Evolutionary conservation across 2,888 invertebrate species (phyloP), one percentile per base, ranked within the genome.

Genomic region (Nasonia oneida): DNA sequence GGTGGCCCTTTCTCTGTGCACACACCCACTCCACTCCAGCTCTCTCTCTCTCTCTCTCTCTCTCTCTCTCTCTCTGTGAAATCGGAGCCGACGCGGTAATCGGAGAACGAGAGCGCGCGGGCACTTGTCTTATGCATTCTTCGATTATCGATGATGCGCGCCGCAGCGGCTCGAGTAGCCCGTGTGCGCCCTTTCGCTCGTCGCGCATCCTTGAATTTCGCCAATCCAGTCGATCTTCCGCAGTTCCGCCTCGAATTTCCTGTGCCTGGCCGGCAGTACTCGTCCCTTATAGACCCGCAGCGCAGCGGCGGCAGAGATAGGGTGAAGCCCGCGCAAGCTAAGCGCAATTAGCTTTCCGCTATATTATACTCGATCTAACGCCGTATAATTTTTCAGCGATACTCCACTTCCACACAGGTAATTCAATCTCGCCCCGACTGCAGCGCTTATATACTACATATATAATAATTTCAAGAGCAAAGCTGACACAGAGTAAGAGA

Each of bases 171-270:
- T 39, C 61, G 64, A 78, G 79, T 61, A 71, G 77, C 70, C 81
- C 37, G 29, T 23, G 37, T 23, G 37, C 67, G 8, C 39, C 29
- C 29, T 14, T 67, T 79, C 50, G 57, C 37, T 18, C 47, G 15
- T 42, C 79, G n/a, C 71, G 50, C 37, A 37, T 73, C 76, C 47
- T 64, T 57, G 33, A 57, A 50, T 42, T 75, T 37, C 42, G 57
- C 57, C 67, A 73, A 67, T 57, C 53, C 29, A 39, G 57, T 42
- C 53, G 81, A 81, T 74, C 75, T 75, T 57, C 61, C 53, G 83
- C 83, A 77, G 83, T 84, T 84, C 83, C 83, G 83, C 83, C 73
- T 84, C 79, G 79, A 84, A 84, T 84, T 84, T 84, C 83, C 78
- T 74, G 1, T 1, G 77, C 47, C 78, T 71, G 33, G 77, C 47